Base-by-base conservation (phyloP, 1,140 invertebrate genomes). In the Drosophila arawakana region DNA sequence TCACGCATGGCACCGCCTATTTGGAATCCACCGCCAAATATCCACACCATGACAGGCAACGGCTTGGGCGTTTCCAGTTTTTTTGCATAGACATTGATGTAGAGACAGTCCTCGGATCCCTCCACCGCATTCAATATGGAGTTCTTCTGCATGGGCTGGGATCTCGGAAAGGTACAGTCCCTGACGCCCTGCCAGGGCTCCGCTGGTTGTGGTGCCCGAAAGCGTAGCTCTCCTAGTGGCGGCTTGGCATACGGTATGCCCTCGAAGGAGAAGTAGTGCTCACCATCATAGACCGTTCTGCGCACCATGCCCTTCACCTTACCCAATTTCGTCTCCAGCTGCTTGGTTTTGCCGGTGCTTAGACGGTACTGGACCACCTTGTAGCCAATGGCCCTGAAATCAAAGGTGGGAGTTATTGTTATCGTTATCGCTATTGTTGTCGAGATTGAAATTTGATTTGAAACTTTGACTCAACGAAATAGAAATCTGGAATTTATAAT, bases 201-300 rank as follows among this genome's bases (percentile, higher is more conserved):
- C 2, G 93, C 93, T 0, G 93, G 93, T 21, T 89, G 78, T 0
- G 95, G 93, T 5, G 93, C 95, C 76, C 94, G 91, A 74, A 96
- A 96, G 0, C 96, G 92, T 3, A 95, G 80, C 2, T 94, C 91
- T 1, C 94, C 94, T 21, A 95, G n/a, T 0, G 95, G 96, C 1
- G 95, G 95, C 75, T 95, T 93, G 2, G 94, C 95, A 85, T 93
- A 96, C 5, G 96, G 95, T 73, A 96, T 95, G 15, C 95, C 94
- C 74, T 93, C 79, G 62, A 93, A 93, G 15, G 91, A 91, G 52
- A 83, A 83, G 61, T 91, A 93, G 2, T 52, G 13, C 37, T 81
- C 63, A 2, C 60, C 49, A 30, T 92, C 92, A n/a, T 91, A 91
- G 7, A 78, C 7, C 0, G 91, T 88, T 46, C 50, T 77, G 0